Base-by-base conservation (phyloP, 2,888 invertebrate species). In the Lepidocyrtoides sp. region DNA sequence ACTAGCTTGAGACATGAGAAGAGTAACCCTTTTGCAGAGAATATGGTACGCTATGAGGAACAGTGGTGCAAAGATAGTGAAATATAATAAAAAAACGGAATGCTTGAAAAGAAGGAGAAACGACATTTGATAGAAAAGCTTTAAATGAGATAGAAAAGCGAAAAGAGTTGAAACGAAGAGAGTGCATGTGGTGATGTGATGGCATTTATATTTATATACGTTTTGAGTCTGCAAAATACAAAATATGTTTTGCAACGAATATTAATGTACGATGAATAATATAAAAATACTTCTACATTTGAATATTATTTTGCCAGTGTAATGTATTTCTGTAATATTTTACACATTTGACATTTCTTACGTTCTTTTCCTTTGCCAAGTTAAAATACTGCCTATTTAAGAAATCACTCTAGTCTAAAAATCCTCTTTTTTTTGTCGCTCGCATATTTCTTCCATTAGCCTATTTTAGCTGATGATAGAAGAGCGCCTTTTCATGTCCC, bases 401-500 rank as follows among this genome's bases (percentile, higher is more conserved):
- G 48, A 63, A 84, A 85, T 66, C 41, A 60, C 51, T 66, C 36
- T 20, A 20, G 54, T 79, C 57, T 32, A 54, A 66, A 79, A 77
- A 79, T 79, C 81, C 87, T 54, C 48, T 79, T 81, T 79, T 79
- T 79, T 87, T 66, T 2, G 36, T 36, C 36, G 17, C 77, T 7
- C 12, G 26, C 79, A 79, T 87, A 79, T 79, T 87, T 87, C 87
- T 87, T 87, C 87, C 87, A 87, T 87, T 81, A 87, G 66, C 66
- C 8, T 69, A 26, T 20, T 60, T 32, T 83, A 26, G 54, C 17
- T 36, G 79, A 79, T 79, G 54, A 57, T 54, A 79, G 57, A 32
- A 79, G 20, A 54, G 32, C 32, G 57, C 20, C 32, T n/a, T 79
- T 57, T 79, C 54, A 12, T 75, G 75, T 48, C 23, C 48, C 57